Percentiles rank a stretch among this genome's conserved stretches.
phyloP scores from a whole-genome alignment of 2,797 vertebrate species.

The Lepus oiostolus region DNA sequence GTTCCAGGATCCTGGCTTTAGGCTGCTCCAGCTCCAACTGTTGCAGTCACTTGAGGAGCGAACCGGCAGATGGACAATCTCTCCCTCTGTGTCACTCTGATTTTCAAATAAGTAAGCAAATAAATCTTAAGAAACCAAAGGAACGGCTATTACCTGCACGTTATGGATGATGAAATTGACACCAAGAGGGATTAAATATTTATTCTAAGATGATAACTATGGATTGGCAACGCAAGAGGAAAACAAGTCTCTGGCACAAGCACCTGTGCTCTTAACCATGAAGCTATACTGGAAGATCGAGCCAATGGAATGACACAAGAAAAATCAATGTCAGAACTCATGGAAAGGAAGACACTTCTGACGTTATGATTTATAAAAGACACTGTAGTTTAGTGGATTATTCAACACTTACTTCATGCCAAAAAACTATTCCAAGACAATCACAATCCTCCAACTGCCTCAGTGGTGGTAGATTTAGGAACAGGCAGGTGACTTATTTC shows the following conservation, averaged over 20 bases:
- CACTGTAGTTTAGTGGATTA: background rate
- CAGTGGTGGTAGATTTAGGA: background rate
- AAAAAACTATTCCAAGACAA: background rate
- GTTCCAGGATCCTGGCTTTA: no score
- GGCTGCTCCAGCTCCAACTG: no score
- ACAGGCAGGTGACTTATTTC: background rate
- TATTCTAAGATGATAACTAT: background rate
- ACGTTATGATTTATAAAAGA: background rate
- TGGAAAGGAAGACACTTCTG: background rate
- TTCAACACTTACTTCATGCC: background rate
- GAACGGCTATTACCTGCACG: background rate
- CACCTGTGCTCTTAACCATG: background rate
- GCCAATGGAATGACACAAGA: background rate
- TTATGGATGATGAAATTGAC: background rate
- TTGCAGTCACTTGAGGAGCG: no score
- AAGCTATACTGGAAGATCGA: background rate
- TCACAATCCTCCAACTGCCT: background rate
- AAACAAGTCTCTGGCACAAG: background rate
- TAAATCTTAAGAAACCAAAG: no score
- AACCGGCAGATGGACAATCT: no score
- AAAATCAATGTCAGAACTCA: background rate
- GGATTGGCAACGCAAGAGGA: background rate
- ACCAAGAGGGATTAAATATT: background rate
- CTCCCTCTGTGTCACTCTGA: no score
- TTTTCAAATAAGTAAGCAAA: no score